These are phyloP conservation scores for Orgyia antiqua DNA, from an alignment of 2,888 invertebrate genomes.

Conservation along the genomic window DNA sequence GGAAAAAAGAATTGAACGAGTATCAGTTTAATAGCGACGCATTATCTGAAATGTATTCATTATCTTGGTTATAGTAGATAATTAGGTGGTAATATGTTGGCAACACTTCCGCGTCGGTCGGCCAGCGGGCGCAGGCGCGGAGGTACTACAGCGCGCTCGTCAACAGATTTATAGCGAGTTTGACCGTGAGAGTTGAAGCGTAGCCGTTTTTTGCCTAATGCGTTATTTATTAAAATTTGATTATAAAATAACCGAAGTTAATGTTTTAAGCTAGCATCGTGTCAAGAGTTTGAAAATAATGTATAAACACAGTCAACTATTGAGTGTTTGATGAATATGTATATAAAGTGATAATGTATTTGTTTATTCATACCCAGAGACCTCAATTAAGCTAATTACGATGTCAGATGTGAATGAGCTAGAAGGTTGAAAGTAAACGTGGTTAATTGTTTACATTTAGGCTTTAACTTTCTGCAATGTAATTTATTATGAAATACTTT, in stretches of 20 bases:
- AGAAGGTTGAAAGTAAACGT: constrained; percentile 27
- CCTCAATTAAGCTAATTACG: constrained; percentile 45
- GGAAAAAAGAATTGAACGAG: too few species aligned
- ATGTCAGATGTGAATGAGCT: constrained; percentile 32
- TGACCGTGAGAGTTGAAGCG: constrained; percentile 72
- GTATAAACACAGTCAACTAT: constrained; percentile 48
- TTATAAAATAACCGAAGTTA: constrained; percentile 60
- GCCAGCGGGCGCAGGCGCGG: constrained; percentile 10
- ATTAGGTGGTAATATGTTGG: constrained; percentile 48
- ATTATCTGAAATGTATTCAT: constrained; percentile 39
- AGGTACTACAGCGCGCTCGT: constrained; percentile 37
- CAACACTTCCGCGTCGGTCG: constrained; percentile 50
- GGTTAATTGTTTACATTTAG: constrained; percentile 17
- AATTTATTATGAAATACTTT: constrained; percentile 9
- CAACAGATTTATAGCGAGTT: constrained; percentile 70
- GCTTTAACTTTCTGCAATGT: constrained; percentile 7
- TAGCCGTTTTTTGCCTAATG: constrained; percentile 71
- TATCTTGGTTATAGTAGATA: constrained; percentile 42
- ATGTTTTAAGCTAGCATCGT: constrained; percentile 48
- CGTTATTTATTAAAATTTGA: constrained; percentile 73
- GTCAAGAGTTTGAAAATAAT: constrained; percentile 50
- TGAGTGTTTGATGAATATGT: constrained; percentile 52
- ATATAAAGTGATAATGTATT: constrained; percentile 37
- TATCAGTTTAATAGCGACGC: constrained; percentile 32
- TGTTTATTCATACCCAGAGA: constrained; percentile 46